Base-by-base conservation (phyloP, 2,113 vertebrate species). In the Sander vitreus region DNA sequence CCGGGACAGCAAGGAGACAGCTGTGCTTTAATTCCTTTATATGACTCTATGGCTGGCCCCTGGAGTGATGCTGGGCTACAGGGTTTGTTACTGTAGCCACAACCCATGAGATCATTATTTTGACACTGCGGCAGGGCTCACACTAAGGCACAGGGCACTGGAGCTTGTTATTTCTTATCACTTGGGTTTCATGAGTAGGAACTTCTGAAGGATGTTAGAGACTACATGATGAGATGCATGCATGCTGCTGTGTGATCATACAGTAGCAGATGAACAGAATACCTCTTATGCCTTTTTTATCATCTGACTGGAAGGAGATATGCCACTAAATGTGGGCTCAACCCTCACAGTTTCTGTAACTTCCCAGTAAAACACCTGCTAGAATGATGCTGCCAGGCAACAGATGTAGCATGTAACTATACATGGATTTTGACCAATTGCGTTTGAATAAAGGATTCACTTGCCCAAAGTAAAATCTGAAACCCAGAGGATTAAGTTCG, bases 201-300 rank as follows among this genome's bases (percentile, higher is more conserved):
- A 72, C 72, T 79, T 90, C 57, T 88, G 81, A 89, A 90, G 85
- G 85, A 90, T 91, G 85, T 85, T 83, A 87, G 83, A 87, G 92
- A 92, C 58, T 90, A 16, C 47, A n/a, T 80, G 78, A 91, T 92
- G 87, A 87, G 72, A 78, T 67, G 64, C 72, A 73, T 55, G 72
- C 67, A 76, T 69, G 47, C 81, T 73, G 74, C 66, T 63, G n/a
- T 71, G 72, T 69, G 71, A 91, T 93, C 87, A 85, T 58, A 43
- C 10, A 43, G 10, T 43, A 73, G 73, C 60, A 53, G 73, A 85
- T 63, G 71, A 88, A 68, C 81, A 72, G 79, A 79, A 79, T 50
- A 36, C 43, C 57, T 73, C 45, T 72, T 65, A 48, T 83, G 66
- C 53, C 55, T 76, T 85, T 86, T 86, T 80, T 57, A 84, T 81